Base-by-base conservation (phyloP, 2,888 invertebrate genomes). In the Lasioglossum malachurum region DNA sequence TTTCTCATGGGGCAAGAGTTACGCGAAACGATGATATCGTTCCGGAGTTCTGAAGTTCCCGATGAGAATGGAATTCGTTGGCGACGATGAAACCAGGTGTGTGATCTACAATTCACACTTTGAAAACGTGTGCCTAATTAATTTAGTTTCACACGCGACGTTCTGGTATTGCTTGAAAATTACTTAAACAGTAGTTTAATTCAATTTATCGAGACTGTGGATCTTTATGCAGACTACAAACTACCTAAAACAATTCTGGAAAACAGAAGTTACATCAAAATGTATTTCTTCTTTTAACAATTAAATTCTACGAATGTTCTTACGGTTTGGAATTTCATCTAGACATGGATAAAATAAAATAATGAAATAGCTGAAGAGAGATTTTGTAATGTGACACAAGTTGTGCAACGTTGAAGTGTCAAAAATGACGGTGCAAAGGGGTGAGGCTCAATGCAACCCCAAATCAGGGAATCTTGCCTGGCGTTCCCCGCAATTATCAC, bases 401-500 rank as follows among this genome's bases (percentile, higher is more conserved):
- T 23, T 38, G 69, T 23, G 35, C 35, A 67, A 69, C 4, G 35
- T 38, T 69, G 3, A 35, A 69, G 38, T 35, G 69, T 38, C 69
- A 38, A 69, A 38, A 69, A 38, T 23, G 23, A 69, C 10, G 10
- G 23, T 35, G 38, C 19, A 10, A 23, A 38, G 38, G 67, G 38
- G 35, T 23, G 69, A 38, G 69, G 38, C 23, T 23, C 69, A 4
- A 2, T 10, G 1, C 23, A 73, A 86, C 72, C 57, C 77, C 71
- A 73, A 86, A 84, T 88, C 82, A 80, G 77, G 76, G 82, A 88
- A 87, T 86, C 87, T 86, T 77, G 78, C 41, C 82, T 57, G 76
- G 83, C 82, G 87, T 87, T 90, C 87, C 86, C 84, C 82, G 89
- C 88, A 92, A 92, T 92, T 92, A 92, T 93, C 90, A 85, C 91